phyloP scores from a whole-genome alignment of 2,113 vertebrate species.

The Lampris incognitus region DNA sequence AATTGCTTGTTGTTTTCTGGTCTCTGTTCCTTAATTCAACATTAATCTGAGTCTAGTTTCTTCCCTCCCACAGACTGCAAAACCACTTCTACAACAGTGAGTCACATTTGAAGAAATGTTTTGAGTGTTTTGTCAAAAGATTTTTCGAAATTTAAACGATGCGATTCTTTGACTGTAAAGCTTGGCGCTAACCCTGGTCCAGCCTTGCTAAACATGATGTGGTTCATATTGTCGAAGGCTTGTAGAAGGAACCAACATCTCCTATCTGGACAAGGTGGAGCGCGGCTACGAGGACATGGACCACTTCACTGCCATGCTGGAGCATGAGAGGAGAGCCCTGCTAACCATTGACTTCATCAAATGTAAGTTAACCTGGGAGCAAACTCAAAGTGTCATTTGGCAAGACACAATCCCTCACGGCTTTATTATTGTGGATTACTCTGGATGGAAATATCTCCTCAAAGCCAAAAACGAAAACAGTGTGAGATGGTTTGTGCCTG shows the following conservation, averaged over 20 bases:
- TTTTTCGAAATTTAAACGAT: too few species aligned
- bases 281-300: constrained; percentile 94
- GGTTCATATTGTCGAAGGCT: constrained; percentile 79
- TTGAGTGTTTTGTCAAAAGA: too few species aligned
- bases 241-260: constrained; percentile 85
- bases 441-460: too few species aligned
- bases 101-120: constrained; percentile 61
- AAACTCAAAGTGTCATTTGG: not conserved
- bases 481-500: too few species aligned
- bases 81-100: constrained; percentile 94
- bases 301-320: constrained; percentile 89
- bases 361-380: constrained; percentile 76
- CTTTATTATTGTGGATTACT: too few species aligned
- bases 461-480: too few species aligned
- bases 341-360: constrained; percentile 88
- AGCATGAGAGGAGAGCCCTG: constrained; percentile 89
- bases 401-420: too few species aligned
- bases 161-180: too few species aligned
- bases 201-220: too few species aligned
- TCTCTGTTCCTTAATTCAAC: not conserved
- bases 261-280: constrained; percentile 92
- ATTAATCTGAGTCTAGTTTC: not conserved
- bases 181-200: too few species aligned
- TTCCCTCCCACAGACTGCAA: constrained; percentile 85
- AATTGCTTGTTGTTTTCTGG: too few species aligned